Percentiles rank a stretch among this genome's conserved stretches.
Evolutionary conservation across 2,113 vertebrate species (phyloP).

Genomic region (Macaca nemestrina): DNA sequence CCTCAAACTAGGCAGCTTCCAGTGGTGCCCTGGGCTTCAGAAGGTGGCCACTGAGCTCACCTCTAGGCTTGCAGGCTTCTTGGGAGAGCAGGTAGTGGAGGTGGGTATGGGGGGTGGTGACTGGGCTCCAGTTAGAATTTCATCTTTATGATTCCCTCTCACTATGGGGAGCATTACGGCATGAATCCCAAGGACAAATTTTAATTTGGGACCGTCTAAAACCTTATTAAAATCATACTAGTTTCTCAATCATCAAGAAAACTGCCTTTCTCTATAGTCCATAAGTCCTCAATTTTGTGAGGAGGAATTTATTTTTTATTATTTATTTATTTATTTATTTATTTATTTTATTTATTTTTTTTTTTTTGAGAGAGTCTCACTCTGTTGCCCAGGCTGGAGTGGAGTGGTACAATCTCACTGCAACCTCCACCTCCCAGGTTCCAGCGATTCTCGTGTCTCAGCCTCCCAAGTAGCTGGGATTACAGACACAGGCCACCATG

Average conservation of each 20-base stretch:
- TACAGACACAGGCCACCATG: too few relatives aligned
- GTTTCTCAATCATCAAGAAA: not conserved
- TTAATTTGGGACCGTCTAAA: not conserved
- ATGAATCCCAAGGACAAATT: not conserved
- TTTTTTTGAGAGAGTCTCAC: too few relatives aligned
- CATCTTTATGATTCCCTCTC: not conserved
- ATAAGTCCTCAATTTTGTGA: not conserved
- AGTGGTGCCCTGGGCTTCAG: not conserved
- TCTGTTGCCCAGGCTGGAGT: too few relatives aligned
- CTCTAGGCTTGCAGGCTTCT: not conserved
- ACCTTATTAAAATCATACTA: not conserved
- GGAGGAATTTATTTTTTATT: not conserved
- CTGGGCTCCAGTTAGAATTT: not conserved
- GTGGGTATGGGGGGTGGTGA: not conserved
- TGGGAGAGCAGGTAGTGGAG: not conserved
- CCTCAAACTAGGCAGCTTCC: not conserved
- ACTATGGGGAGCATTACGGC: too few relatives aligned
- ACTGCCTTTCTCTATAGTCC: not conserved
- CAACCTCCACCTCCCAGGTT: too few relatives aligned
- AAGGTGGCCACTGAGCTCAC: not conserved
- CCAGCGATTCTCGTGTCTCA: too few relatives aligned
- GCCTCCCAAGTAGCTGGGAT: too few relatives aligned
- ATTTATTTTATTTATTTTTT: too few relatives aligned
- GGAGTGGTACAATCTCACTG: too few relatives aligned
- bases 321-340: not conserved